Percentiles rank a stretch among this genome's conserved stretches.
Evolutionary conservation across 2,797 vertebrate species (phyloP).

Genomic region (Dromococcyx pavoninus): DNA sequence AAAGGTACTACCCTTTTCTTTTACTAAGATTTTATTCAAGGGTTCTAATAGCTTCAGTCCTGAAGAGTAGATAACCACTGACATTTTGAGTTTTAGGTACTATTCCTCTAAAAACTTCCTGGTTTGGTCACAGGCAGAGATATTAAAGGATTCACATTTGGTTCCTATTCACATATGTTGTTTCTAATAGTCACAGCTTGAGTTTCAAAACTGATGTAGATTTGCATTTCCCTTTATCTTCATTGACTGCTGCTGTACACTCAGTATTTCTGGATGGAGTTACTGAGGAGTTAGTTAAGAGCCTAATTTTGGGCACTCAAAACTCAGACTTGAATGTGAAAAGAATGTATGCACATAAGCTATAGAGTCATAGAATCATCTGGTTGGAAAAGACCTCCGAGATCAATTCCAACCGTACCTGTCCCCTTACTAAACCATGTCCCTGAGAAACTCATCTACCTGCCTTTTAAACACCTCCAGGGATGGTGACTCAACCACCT

Average conservation of each 20-base stretch:
- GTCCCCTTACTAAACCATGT: too few species aligned
- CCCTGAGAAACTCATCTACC: too few species aligned
- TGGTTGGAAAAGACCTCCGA: too few species aligned
- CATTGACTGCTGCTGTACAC: background rate
- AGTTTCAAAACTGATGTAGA: slow-evolving; percentile 23
- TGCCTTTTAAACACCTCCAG: too few species aligned
- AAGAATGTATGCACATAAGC: background rate
- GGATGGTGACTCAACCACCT: too few species aligned
- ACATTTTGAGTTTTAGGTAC: background rate
- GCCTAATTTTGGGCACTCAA: slow-evolving; percentile 12
- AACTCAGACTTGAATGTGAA: background rate
- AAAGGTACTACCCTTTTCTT: background rate
- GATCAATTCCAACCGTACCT: too few species aligned
- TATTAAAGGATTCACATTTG: slow-evolving; percentile 8
- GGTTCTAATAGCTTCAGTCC: background rate
- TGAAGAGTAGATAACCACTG: background rate
- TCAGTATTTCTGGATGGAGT: background rate
- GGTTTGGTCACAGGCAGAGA: background rate
- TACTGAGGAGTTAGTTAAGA: background rate
- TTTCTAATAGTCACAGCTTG: slow-evolving; percentile 26
- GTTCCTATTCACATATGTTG: slow-evolving; percentile 23
- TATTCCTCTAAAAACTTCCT: slow-evolving; percentile 4
- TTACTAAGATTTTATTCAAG: background rate
- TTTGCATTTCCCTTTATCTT: slow-evolving; percentile 24
- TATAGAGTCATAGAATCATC: too few species aligned